Evolutionary conservation across 2,888 invertebrate genomes (phyloP), one percentile per base, ranked within the genome.

Genomic region (Rhabditoides inermis): DNA sequence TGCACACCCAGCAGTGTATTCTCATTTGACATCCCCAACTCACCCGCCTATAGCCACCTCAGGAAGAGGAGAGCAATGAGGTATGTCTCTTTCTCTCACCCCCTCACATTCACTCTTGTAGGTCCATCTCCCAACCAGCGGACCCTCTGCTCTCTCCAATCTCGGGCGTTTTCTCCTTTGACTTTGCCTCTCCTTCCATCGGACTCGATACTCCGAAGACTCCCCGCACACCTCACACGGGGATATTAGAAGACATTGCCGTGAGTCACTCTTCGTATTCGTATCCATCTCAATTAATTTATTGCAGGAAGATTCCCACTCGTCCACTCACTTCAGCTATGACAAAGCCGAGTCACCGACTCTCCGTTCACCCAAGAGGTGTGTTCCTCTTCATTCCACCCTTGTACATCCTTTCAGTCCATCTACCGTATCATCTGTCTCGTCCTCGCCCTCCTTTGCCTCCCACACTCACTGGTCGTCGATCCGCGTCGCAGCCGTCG

Each of bases 391-490:
- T n/a, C n/a, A n/a, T n/a, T n/a, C n/a, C n/a, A n/a, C n/a, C n/a
- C n/a, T n/a, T n/a, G n/a, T n/a, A n/a, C n/a, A n/a, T n/a, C n/a
- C n/a, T n/a, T n/a, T n/a, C n/a, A n/a, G n/a, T n/a, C n/a, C n/a
- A n/a, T n/a, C n/a, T n/a, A n/a, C n/a, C n/a, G n/a, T n/a, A n/a
- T n/a, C n/a, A n/a, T n/a, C n/a, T n/a, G n/a, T n/a, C n/a, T n/a
- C n/a, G n/a, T n/a, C n/a, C n/a, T n/a, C n/a, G n/a, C n/a, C n/a
- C n/a, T n/a, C n/a, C n/a, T n/a, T n/a, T n/a, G 37, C 35, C 1
- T 25, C 51, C 22, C 45, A 27, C 18, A 58, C 58, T 20, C 45
- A 58, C 41, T 58, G 58, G 58, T 41, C 44, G 20, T 37, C 42
- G 18, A 49, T 58, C 12, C 30, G 48, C 23, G 40, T 58, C 2